These are phyloP conservation scores for Microcebus murinus DNA, from an alignment of 2,113 vertebrate genomes.

Conservation along the genomic window DNA sequence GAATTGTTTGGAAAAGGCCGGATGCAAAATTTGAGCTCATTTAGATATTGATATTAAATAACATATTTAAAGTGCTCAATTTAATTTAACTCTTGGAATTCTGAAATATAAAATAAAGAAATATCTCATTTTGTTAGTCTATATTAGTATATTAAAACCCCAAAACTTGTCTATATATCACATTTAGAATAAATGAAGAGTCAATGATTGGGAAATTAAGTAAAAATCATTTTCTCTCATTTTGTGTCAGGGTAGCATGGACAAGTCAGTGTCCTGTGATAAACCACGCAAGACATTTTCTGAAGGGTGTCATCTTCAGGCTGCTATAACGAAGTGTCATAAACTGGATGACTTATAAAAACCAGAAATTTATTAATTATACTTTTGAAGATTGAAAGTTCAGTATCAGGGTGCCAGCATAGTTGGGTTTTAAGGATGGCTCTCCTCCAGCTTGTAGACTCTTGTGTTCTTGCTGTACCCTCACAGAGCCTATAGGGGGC, in stretches of 20 bases:
- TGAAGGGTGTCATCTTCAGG: background rate
- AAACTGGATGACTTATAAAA: too few relatives aligned
- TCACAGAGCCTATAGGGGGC: too few relatives aligned
- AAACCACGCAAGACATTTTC: background rate
- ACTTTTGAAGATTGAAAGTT: background rate
- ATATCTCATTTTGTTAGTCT: background rate
- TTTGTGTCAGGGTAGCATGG: background rate
- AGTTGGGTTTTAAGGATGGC: too few relatives aligned
- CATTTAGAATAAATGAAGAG: background rate
- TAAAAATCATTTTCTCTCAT: background rate
- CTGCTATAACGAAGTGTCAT: background rate
- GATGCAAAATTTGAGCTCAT: background rate
- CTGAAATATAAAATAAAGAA: background rate
- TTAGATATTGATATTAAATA: conserved; percentile 11
- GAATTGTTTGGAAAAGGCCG: conserved; percentile 51
- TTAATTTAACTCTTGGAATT: background rate
- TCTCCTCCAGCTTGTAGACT: background rate
- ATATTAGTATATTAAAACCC: background rate
- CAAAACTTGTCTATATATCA: background rate
- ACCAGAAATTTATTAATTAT: background rate
- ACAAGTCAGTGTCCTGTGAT: background rate
- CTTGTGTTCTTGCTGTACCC: background rate
- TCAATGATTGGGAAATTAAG: background rate
- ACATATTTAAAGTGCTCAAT: background rate
- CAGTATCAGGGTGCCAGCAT: background rate